phyloP scores from a whole-genome alignment of 2,888 invertebrate genomes.

The Byasa hedistus region DNA sequence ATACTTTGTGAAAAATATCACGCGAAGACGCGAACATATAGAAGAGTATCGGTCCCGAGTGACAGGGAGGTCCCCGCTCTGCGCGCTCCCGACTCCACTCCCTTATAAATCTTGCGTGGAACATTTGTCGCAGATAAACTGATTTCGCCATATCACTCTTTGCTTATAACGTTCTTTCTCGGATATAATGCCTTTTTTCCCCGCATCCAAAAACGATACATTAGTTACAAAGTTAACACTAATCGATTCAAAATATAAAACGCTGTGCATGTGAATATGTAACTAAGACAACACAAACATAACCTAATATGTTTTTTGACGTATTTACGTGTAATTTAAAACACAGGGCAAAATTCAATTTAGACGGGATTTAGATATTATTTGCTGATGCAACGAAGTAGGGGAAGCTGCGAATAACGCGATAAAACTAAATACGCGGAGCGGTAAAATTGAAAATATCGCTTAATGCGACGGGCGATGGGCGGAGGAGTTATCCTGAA shows the following conservation, averaged over 20 bases:
- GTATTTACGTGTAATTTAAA: slow-evolving; percentile 13
- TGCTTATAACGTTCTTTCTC: slow-evolving; percentile 15
- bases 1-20: slow-evolving; percentile 63
- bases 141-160: slow-evolving; percentile 21
- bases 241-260: too few relatives aligned
- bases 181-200: background rate
- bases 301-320: background rate
- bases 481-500: slow-evolving; percentile 24
- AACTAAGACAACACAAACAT: too few relatives aligned
- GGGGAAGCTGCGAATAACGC: slow-evolving; percentile 56
- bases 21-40: slow-evolving; percentile 53
- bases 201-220: background rate
- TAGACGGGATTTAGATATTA: slow-evolving; percentile 13
- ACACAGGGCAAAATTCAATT: slow-evolving; percentile 5
- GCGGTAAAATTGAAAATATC: slow-evolving; percentile 34
- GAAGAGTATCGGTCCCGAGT: slow-evolving; percentile 52
- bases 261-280: too few relatives aligned
- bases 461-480: slow-evolving; percentile 24
- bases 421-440: slow-evolving; percentile 49
- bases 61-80: slow-evolving; percentile 36
- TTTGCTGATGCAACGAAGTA: slow-evolving; percentile 40
- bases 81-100: slow-evolving; percentile 34
- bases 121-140: slow-evolving; percentile 38
- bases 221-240: background rate
- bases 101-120: slow-evolving; percentile 37